A percentile compares a stretch with the other conserved stretches of the same genome.
Conservation (phyloP, 2,113 vertebrate species). For the Electrona antarctica region DNA sequence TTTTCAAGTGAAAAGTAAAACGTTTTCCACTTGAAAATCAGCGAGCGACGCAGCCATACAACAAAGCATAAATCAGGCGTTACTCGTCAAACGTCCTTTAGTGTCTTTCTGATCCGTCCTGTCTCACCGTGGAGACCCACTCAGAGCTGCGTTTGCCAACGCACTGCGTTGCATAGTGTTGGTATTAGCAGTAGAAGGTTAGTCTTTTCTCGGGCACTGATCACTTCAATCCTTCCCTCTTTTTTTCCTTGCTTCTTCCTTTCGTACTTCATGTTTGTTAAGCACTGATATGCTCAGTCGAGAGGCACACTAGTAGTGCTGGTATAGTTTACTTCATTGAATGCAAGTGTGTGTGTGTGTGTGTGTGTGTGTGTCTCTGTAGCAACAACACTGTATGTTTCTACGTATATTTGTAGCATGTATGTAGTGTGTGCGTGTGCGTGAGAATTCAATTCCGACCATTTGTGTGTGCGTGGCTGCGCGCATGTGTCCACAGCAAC, state of each 20-base stretch:
- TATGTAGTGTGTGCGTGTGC: neutral
- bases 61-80: too few species aligned
- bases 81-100: constrained; percentile 20
- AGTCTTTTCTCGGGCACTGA: constrained; percentile 21
- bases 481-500: too few species aligned
- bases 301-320: too few species aligned
- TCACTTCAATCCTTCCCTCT: neutral
- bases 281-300: too few species aligned
- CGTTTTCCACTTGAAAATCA: too few species aligned
- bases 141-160: constrained; percentile 20
- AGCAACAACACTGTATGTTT: too few species aligned
- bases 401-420: neutral
- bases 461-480: too few species aligned
- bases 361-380: too few species aligned
- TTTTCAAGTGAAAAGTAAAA: too few species aligned
- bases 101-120: constrained; percentile 15
- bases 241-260: neutral
- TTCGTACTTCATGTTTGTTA: too few species aligned
- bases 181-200: neutral
- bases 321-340: too few species aligned
- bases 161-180: constrained; percentile 58
- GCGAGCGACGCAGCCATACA: too few species aligned
- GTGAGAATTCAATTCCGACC: neutral
- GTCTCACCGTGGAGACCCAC: neutral
- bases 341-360: neutral